A percentile compares a stretch with the other conserved stretches of the same genome.
phyloP scores from a whole-genome alignment of 2,797 vertebrate genomes.

The Cyclura pinguis region DNA sequence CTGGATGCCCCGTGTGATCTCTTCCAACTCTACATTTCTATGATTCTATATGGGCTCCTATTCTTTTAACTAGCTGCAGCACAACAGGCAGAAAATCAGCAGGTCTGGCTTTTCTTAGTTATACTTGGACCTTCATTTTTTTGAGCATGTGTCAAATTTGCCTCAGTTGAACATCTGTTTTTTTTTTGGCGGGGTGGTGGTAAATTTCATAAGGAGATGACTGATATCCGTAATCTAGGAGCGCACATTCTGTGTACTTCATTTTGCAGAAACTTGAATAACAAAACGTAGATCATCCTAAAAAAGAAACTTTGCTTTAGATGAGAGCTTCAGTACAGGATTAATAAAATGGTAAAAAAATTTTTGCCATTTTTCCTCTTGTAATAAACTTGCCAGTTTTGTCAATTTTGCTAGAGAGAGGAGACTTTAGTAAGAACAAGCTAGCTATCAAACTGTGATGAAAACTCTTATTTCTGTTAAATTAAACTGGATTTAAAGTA shows the following conservation, averaged over 20 bases:
- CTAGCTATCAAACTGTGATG: not conserved
- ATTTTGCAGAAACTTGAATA: not conserved
- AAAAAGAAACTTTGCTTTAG: not conserved
- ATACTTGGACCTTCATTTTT: not conserved
- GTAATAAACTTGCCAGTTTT: rapidly evolving
- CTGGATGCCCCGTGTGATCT: too few relatives aligned
- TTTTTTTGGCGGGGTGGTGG: not conserved
- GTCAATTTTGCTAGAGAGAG: rapidly evolving
- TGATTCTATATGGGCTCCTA: too few relatives aligned
- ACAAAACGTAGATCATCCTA: not conserved
- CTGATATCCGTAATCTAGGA: not conserved
- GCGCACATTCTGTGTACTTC: not conserved
- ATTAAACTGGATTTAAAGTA: slow-evolving; percentile 49
- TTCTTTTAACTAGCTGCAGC: not conserved
- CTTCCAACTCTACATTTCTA: too few relatives aligned
- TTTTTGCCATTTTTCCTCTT: not conserved
- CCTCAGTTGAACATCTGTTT: not conserved
- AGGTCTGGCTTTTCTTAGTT: not conserved
- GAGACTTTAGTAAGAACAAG: not conserved
- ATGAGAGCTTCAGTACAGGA: not conserved
- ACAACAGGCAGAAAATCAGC: too few relatives aligned
- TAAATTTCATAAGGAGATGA: not conserved
- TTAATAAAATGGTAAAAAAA: slow-evolving; percentile 13
- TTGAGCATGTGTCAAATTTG: not conserved
- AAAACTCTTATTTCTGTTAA: slow-evolving; percentile 38